Base-by-base conservation (phyloP, 2,113 vertebrate genomes). In the Ivindomyrus marchei region DNA sequence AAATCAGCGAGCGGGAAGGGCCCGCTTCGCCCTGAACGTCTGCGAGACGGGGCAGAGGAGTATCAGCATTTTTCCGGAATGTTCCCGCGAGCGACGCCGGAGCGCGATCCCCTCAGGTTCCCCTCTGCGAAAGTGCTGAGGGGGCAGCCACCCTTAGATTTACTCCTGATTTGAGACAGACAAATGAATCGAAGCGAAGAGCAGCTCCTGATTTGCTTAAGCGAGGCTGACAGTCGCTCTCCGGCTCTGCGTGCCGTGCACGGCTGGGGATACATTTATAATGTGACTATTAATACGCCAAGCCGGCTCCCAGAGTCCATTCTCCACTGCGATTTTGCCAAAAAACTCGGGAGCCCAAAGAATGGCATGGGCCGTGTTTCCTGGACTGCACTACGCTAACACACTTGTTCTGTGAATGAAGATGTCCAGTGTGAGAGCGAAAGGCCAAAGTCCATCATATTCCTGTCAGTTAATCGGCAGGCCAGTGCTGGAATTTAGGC, bases 101-200 rank as follows among this genome's bases (percentile, higher is more conserved):
- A 36, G 27, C 15, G 45, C n/a, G 58, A 74, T 49, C 36, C 58
- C 42, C 49, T 58, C 45, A 52, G 45, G 5, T 62, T 13, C 6
- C 45, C 89, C 56, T n/a, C 84, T 1, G 58, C 11, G 85, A 52
- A 87, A 87, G 56, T 87, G 89, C 58, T 90, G 84, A 87, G 45
- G 49, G 42, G 85, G 46, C 58, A 50, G 58, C 45, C 27, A 24
- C 3, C 85, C 21, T 80, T 88, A 88, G 36, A 50, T 56, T 56
- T 15, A 58, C 39, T 83, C 45, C 17, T 24, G 85, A 74, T 52
- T 87, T 31, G 7, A 62, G 62, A 74, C 84, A 52, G 84, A 90
- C 83, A 84, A 24, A 50, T 42, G 58, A 53, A 90, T 19, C 47
- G 84, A 90, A 74, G 47, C 27, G 31, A 62, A 45, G 50, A 87